Evolutionary conservation across 2,113 vertebrate genomes (phyloP).

Genomic region (Syrrhaptes paradoxus): DNA sequence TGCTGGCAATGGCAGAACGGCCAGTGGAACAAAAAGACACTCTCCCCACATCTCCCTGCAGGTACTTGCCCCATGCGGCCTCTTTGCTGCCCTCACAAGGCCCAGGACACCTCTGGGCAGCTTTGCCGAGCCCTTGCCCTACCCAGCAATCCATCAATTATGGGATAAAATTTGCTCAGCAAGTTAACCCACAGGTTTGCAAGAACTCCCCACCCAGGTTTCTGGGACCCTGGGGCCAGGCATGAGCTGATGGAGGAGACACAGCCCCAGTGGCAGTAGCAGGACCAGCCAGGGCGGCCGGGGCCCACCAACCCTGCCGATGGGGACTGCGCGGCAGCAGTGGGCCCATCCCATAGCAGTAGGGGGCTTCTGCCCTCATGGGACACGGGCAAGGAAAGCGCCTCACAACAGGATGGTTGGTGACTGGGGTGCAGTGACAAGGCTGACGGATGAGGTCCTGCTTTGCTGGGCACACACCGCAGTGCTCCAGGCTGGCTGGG

Average conservation of each 20-base stretch:
- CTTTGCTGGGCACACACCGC: not conserved
- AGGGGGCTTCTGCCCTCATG: fast-evolving
- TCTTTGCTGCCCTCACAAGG: not conserved
- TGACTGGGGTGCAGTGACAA: fast-evolving
- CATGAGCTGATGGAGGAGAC: slow-evolving; percentile 78
- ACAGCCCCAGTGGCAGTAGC: slow-evolving; percentile 76
- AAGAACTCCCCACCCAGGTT: slow-evolving; percentile 73
- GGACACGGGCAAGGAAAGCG: no score
- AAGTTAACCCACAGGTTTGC: not conserved
- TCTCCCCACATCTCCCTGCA: not conserved
- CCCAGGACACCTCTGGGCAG: no score
- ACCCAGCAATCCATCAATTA: not conserved
- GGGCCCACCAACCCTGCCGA: not conserved
- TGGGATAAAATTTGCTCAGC: not conserved
- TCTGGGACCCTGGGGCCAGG: slow-evolving; percentile 71
- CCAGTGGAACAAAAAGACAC: not conserved
- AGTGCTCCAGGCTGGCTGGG: not conserved
- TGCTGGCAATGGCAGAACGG: not conserved
- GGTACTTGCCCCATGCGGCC: fast-evolving
- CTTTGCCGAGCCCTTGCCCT: not conserved
- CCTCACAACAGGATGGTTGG: no score
- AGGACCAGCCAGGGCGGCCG: not conserved
- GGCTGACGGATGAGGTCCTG: not conserved
- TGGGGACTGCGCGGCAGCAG: fast-evolving
- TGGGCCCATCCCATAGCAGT: fast-evolving